Conservation (phyloP, 2,797 vertebrate genomes). For the Xyrichtys novacula region DNA sequence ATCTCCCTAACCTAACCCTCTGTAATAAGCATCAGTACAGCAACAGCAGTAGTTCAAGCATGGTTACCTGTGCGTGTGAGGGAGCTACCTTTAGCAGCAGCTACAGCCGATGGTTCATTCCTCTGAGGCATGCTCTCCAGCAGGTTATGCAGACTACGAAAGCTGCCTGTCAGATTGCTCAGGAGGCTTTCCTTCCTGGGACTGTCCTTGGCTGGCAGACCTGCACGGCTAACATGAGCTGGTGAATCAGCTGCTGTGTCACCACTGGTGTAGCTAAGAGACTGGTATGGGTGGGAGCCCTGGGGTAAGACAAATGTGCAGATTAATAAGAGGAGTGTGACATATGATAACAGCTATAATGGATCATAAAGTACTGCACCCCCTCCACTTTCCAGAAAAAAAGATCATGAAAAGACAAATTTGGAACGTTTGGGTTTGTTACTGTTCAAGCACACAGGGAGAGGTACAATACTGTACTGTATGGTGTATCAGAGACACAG, state of each 20-base stretch:
- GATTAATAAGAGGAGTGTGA: slow-evolving; percentile 10
- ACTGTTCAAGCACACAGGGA: too few relatives aligned
- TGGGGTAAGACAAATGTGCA: slow-evolving; percentile 65
- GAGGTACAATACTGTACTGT: neutral
- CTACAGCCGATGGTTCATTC: slow-evolving; percentile 83
- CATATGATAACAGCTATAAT: neutral
- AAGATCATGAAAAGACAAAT: too few relatives aligned
- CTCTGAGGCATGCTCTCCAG: slow-evolving; percentile 94
- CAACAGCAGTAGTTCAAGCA: neutral
- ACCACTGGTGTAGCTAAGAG: slow-evolving; percentile 97
- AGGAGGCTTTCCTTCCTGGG: slow-evolving; percentile 97
- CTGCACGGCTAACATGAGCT: slow-evolving; percentile 89
- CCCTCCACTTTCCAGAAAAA: too few relatives aligned
- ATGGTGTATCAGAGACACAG: too few relatives aligned
- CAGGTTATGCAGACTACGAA: slow-evolving; percentile 96
- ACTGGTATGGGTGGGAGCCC: slow-evolving; percentile 98
- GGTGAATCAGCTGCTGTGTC: slow-evolving; percentile 98
- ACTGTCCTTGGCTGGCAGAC: slow-evolving; percentile 90
- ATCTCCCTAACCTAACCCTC: neutral
- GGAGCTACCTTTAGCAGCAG: slow-evolving; percentile 91
- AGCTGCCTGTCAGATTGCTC: slow-evolving; percentile 97
- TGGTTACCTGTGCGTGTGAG: slow-evolving; percentile 92
- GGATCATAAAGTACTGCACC: too few relatives aligned
- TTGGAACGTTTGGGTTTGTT: too few relatives aligned
- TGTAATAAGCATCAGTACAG: neutral